phyloP scores from a whole-genome alignment of 2,113 vertebrate species.

The Haplochromis burtoni region DNA sequence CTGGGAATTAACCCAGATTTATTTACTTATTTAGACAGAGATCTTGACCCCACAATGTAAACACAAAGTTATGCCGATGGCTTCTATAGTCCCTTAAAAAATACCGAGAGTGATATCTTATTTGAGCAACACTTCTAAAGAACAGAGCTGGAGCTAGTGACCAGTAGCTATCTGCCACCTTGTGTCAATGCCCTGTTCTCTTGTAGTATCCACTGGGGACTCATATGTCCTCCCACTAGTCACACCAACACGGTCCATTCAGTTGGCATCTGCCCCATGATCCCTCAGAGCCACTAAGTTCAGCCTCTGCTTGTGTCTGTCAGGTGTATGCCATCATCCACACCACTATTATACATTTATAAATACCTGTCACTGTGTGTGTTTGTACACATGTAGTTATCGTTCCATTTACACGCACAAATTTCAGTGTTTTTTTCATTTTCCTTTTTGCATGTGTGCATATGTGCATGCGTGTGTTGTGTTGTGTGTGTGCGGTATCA shows the following conservation, averaged over 20 bases:
- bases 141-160: not conserved
- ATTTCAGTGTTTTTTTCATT: not conserved
- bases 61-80: not conserved
- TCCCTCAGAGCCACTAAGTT: constrained; percentile 27
- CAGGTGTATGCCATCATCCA: constrained; percentile 8
- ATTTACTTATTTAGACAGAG: not conserved
- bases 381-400: not conserved
- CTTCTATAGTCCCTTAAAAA: not conserved
- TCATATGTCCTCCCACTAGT: constrained; percentile 4
- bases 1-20: not conserved
- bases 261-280: constrained; percentile 42
- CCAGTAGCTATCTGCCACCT: not conserved
- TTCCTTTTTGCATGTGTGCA: not conserved
- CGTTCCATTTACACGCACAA: not conserved
- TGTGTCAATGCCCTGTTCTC: not conserved
- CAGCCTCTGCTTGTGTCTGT: constrained; percentile 6
- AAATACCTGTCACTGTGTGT: not conserved
- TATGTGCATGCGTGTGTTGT: not conserved
- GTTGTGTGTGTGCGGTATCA: not conserved
- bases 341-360: not conserved
- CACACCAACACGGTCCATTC: constrained; percentile 16
- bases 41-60: not conserved
- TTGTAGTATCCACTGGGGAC: constrained; percentile 14
- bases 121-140: not conserved
- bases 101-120: not conserved